phyloP scores from a whole-genome alignment of 2,797 vertebrate species.

The Varecia variegata region DNA sequence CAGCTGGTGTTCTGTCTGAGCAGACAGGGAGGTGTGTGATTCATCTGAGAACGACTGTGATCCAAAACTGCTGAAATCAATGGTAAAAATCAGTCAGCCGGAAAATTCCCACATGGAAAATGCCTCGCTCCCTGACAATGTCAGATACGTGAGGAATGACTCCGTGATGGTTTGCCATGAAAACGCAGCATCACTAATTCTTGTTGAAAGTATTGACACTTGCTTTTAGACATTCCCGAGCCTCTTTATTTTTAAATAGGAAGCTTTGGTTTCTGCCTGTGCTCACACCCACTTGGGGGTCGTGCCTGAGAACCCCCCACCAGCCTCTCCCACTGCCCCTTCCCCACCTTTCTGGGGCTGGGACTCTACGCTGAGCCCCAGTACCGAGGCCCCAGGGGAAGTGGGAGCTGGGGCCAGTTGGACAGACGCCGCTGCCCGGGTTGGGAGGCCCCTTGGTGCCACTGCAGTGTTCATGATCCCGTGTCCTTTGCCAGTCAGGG shows the following conservation, averaged over 20 bases:
- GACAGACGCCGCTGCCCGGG: background rate
- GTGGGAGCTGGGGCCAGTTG: background rate
- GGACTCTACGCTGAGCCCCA: background rate
- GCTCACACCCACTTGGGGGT: background rate
- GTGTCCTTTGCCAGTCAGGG: background rate
- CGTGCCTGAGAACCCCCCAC: background rate
- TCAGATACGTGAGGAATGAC: background rate
- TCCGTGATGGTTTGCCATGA: background rate
- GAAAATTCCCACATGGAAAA: conserved; percentile 51
- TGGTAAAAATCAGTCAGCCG: background rate
- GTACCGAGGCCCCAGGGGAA: background rate
- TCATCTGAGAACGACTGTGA: conserved; percentile 28
- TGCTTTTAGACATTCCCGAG: background rate
- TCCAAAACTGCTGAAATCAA: conserved; percentile 28
- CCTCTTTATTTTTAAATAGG: background rate
- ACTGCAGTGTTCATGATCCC: background rate
- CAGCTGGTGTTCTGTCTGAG: conserved; percentile 32
- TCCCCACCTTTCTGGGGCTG: background rate
- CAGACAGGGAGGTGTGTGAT: background rate
- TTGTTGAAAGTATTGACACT: background rate
- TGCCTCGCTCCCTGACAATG: background rate
- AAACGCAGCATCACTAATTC: background rate
- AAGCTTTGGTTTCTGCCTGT: background rate
- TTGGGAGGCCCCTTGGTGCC: background rate
- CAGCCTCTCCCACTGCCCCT: background rate